Base-by-base conservation (phyloP, 2,113 vertebrate genomes). In the Grammomys dolichurus region DNA sequence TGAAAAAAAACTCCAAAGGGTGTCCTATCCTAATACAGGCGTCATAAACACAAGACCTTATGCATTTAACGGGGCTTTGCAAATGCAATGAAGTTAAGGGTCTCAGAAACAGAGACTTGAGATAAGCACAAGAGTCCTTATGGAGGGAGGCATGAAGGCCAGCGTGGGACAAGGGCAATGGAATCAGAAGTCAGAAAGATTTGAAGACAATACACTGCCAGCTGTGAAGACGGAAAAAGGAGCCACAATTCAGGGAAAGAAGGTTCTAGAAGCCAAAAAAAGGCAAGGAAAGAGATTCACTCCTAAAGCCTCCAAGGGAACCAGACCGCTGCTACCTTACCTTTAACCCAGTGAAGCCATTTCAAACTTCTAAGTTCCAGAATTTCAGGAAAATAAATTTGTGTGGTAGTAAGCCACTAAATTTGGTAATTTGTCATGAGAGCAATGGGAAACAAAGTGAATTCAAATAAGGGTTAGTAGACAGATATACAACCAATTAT, bases 161-260 rank as follows among this genome's bases (percentile, higher is more conserved):
- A 92, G 56, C 84, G 56, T n/a, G 48, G 51, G 51, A 92, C 24
- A 89, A 89, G 40, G 24, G 78, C 7, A 70, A 17, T 87, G 60
- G 78, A 85, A 87, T 60, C 75, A 93, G 77, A 96, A 70, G 24
- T 91, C 77, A 93, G 56, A 95, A n/a, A 95, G 43, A 86, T 93
- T 69, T 65, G 60, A 94, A 82, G 24, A 85, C 7, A 36, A 8
- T 78, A 3, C 9, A 43, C 48, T 73, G 7, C 8, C 65, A 58
- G 11, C 14, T 94, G 91, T 96, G 90, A 95, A 96, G 20, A 72
- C 77, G 9, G 73, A 82, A 24, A 40, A 87, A 93, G 73, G 73
- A 48, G 19, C 65, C 19, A 31, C 9, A 14, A 77, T 36, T 69
- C 54, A 81, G 85, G 26, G n/a, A 96, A 93, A 43, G 24, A 87